Base-by-base conservation (phyloP, 2,797 vertebrate species). In the Ceryle rudis region DNA sequence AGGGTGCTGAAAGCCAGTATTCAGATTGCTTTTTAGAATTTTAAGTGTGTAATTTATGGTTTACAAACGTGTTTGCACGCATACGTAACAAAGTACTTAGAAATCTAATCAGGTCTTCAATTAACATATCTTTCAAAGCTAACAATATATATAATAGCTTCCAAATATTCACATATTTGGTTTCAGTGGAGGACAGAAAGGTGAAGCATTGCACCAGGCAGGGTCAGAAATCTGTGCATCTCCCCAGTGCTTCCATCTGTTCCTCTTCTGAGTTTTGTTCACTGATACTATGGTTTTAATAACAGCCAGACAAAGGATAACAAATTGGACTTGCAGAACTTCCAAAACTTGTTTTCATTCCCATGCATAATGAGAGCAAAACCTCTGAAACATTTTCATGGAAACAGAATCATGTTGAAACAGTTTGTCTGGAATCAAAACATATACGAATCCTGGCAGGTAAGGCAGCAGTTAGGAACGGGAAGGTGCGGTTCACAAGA, bases 191-290 rank as follows among this genome's bases (percentile, higher is more conserved):
- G 64, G 47, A 70, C 42, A 70, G 61, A 92, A 29, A 90, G 67
- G 74, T 77, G 57, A 28, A 47, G 10, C 42, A 47, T 29, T 69
- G 55, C 54, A 46, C 5, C n/a, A 84, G 82, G 67, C 64, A 91
- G 78, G 78, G 92, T 86, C 90, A 89, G 74, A 79, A 54, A 67
- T 49, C 14, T 55, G 35, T 81, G 66, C 35, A 21, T 17, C 20
- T 74, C 72, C 75, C 73, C 70, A 19, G 73, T 33, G 70, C 31
- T 79, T 46, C 86, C 93, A 81, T 87, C 86, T 94, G 83, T 5
- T 92, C 77, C 70, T 86, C 22, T 31, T 31, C 65, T 14, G 58
- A 70, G 29, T 51, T 81, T 10, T 54, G 39, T 35, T 69, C 77
- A 2, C 60, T n/a, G 77, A 15, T 37, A 12, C 72, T 69, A 31